phyloP scores from a whole-genome alignment of 2,113 vertebrate species.

The Syngnathoides biaculeatus region DNA sequence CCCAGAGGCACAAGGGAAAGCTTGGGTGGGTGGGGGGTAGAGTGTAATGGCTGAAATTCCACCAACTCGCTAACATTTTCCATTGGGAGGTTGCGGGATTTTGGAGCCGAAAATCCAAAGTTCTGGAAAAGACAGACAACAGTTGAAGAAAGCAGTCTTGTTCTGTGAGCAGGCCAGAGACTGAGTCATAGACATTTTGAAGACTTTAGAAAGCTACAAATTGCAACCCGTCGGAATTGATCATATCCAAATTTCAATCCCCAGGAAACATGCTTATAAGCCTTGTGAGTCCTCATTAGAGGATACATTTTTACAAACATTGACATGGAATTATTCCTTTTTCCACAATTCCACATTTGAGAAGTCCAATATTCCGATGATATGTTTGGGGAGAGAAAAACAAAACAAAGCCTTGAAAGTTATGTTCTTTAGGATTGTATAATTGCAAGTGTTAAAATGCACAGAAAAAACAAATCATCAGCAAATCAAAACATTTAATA shows the following conservation, averaged over 20 bases:
- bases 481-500: too few species aligned
- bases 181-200: neutral
- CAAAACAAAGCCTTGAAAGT: too few species aligned
- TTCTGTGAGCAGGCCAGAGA: neutral
- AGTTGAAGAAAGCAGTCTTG: neutral
- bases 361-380: neutral
- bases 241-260: neutral
- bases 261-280: neutral
- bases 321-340: neutral
- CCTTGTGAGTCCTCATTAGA: neutral
- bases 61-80: neutral
- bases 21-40: neutral
- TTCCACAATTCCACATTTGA: neutral
- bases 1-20: neutral
- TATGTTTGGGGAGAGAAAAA: too few species aligned
- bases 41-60: neutral
- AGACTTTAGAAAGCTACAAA: neutral
- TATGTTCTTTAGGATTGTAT: too few species aligned
- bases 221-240: neutral
- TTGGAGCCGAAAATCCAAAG: neutral
- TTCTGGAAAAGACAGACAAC: neutral
- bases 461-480: too few species aligned
- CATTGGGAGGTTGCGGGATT: neutral
- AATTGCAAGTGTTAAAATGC: too few species aligned
- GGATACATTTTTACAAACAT: neutral